A percentile compares a stretch with the other conserved stretches of the same genome.
phyloP scores from a whole-genome alignment of 2,797 vertebrate species.

The Ara ararauna region DNA sequence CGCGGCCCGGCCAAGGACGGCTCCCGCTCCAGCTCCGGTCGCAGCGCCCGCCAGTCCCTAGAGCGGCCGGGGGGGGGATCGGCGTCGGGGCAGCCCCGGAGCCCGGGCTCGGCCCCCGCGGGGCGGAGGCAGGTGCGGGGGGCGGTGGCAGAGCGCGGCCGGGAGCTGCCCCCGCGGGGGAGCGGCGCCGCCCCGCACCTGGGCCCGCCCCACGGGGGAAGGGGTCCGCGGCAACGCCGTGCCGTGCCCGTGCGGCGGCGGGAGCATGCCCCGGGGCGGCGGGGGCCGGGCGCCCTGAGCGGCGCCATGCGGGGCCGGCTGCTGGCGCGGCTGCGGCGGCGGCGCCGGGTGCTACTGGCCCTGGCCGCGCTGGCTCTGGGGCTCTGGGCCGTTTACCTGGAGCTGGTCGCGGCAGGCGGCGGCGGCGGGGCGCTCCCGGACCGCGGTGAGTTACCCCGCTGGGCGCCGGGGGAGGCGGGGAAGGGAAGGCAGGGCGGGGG shows the following conservation, averaged over 20 bases:
- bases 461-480: not conserved
- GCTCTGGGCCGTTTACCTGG: slow-evolving; percentile 78
- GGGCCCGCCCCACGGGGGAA: too few species aligned
- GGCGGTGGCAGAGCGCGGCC: not conserved
- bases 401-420: slow-evolving; percentile 66
- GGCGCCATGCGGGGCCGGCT: not conserved
- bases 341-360: slow-evolving; percentile 64
- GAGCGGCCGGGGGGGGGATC: too few species aligned
- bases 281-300: not conserved
- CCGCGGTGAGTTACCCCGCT: slow-evolving; percentile 70
- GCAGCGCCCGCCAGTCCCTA: not conserved
- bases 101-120: not conserved
- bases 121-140: slow-evolving; percentile 5
- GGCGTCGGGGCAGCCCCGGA: too few species aligned
- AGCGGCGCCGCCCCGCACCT: too few species aligned
- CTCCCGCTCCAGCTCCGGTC: not conserved
- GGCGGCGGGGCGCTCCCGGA: slow-evolving; percentile 44
- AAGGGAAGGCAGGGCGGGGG: not conserved
- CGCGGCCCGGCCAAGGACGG: too few species aligned
- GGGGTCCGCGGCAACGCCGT: not conserved
- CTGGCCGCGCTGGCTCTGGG: slow-evolving; percentile 52
- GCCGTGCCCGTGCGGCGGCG: not conserved
- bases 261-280: not conserved
- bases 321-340: slow-evolving; percentile 61
- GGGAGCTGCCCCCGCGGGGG: not conserved